Conservation (phyloP, 2,797 vertebrate genomes). For the Sebastes itinus region DNA sequence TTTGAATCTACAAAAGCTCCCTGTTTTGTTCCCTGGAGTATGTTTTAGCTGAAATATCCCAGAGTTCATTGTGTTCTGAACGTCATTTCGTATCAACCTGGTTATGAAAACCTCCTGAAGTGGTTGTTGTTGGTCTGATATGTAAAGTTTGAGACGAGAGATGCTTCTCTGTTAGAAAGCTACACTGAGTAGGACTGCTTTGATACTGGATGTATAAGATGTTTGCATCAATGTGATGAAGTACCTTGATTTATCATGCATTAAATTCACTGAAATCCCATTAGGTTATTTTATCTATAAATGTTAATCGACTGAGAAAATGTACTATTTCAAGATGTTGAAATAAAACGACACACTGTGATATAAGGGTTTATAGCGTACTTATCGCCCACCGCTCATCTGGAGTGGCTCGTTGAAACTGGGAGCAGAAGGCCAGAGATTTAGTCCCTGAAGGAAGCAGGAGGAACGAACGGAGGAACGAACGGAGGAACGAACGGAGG, state of each 20-base stretch:
- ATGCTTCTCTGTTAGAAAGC: too few relatives aligned
- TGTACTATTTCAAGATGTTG: neutral
- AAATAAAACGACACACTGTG: neutral
- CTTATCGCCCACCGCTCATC: neutral
- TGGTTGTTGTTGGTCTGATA: too few relatives aligned
- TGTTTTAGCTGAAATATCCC: too few relatives aligned
- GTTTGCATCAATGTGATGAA: neutral
- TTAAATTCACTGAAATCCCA: neutral
- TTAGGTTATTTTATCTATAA: neutral
- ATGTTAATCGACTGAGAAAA: neutral
- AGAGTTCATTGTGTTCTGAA: too few relatives aligned
- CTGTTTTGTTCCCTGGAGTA: too few relatives aligned
- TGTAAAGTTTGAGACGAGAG: too few relatives aligned
- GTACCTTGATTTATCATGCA: neutral
- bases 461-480: neutral
- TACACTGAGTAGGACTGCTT: neutral
- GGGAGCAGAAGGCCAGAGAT: neutral
- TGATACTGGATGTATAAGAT: neutral
- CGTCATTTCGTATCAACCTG: too few relatives aligned
- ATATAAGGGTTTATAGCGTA: neutral
- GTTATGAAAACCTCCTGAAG: too few relatives aligned
- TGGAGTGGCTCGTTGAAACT: too few relatives aligned
- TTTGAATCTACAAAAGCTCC: too few relatives aligned
- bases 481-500: too few relatives aligned
- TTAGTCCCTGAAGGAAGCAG: neutral